phyloP scores from a whole-genome alignment of 2,888 invertebrate genomes.

The Acanthosoma haemorrhoidale region DNA sequence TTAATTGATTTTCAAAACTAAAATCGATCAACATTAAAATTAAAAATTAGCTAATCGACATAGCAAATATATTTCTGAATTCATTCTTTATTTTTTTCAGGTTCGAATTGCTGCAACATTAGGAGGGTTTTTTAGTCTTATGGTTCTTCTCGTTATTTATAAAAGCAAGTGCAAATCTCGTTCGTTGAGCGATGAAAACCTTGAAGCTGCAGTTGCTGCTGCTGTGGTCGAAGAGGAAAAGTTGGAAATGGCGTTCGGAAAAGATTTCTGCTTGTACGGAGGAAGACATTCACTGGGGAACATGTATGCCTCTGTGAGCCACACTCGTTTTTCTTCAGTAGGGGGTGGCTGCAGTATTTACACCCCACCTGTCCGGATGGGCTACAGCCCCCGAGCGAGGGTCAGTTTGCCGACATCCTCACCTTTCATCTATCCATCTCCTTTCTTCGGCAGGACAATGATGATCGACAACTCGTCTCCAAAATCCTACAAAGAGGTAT shows the following conservation, averaged over 20 bases:
- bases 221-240: slow-evolving; percentile 71
- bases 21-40: too few relatives aligned
- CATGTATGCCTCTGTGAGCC: slow-evolving; percentile 53
- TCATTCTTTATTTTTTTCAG: slow-evolving; percentile 35
- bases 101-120: slow-evolving; percentile 83
- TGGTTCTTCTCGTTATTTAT: slow-evolving; percentile 85
- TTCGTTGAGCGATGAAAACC: slow-evolving; percentile 61
- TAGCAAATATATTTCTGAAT: too few relatives aligned
- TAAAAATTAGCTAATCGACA: too few relatives aligned
- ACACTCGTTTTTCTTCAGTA: slow-evolving; percentile 56
- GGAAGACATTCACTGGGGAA: slow-evolving; percentile 61
- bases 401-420: slow-evolving; percentile 41
- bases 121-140: slow-evolving; percentile 84
- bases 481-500: slow-evolving; percentile 33
- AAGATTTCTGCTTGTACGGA: slow-evolving; percentile 42
- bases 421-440: slow-evolving; percentile 48
- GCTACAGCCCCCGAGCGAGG: slow-evolving; percentile 42
- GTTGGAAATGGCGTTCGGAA: slow-evolving; percentile 36
- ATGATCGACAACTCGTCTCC: slow-evolving; percentile 33
- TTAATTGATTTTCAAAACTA: too few relatives aligned
- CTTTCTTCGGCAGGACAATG: slow-evolving; percentile 35
- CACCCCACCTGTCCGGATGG: slow-evolving; percentile 60
- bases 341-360: slow-evolving; percentile 57
- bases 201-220: slow-evolving; percentile 62
- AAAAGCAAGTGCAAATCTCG: slow-evolving; percentile 66